A percentile compares a stretch with the other conserved stretches of the same genome.
phyloP scores from a whole-genome alignment of 1,140 invertebrate genomes.

The Drosophila asahinai region DNA sequence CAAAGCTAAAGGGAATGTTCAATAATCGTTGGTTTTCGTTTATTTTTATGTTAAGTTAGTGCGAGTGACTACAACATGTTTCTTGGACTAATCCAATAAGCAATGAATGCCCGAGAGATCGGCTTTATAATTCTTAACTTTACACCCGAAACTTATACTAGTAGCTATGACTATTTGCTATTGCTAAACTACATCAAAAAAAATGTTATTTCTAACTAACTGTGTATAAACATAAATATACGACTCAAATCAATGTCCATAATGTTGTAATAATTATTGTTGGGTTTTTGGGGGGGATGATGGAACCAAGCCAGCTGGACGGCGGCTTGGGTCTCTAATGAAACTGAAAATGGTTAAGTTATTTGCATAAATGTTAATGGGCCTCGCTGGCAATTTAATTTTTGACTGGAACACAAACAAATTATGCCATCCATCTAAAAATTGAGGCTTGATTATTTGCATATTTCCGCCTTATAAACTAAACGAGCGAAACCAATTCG shows the following conservation, averaged over 20 bases:
- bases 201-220: conserved; percentile 64
- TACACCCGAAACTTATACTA: conserved; percentile 39
- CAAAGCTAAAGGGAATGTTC: background rate
- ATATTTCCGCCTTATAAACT: conserved; percentile 60
- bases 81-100: conserved; percentile 42
- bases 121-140: conserved; percentile 37
- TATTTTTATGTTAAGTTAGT: conserved; percentile 13
- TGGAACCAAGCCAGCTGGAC: conserved; percentile 15
- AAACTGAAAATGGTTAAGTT: conserved; percentile 28
- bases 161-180: conserved; percentile 56
- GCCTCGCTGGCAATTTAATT: conserved; percentile 50
- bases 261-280: background rate
- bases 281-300: background rate
- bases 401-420: conserved; percentile 75
- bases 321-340: conserved; percentile 17
- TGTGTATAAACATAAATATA: conserved; percentile 57
- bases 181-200: conserved; percentile 36
- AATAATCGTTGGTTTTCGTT: background rate
- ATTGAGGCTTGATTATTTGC: conserved; percentile 62
- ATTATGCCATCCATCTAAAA: conserved; percentile 59
- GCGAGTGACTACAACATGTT: conserved; percentile 12
- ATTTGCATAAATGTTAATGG: conserved; percentile 46
- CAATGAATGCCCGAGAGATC: conserved; percentile 28
- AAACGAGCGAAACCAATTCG: conserved; percentile 28
- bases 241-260: conserved; percentile 27